phyloP scores from a whole-genome alignment of 2,113 vertebrate species.

The Sturnira hondurensis region DNA sequence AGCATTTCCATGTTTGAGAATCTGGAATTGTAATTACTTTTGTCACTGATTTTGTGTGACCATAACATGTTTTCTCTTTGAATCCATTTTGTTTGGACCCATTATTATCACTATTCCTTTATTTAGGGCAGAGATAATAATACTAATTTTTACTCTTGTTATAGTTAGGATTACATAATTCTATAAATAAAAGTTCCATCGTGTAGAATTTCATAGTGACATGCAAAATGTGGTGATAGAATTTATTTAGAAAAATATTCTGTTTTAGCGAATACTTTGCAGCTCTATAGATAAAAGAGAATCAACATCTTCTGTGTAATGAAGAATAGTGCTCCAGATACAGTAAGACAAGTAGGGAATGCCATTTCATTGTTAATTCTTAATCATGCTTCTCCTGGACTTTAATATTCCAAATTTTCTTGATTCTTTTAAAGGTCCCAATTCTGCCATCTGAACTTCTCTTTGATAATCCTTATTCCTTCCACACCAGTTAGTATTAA shows the following conservation, averaged over 20 bases:
- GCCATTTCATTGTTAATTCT: not conserved
- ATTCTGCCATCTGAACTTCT: not conserved
- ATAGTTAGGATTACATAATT: not conserved
- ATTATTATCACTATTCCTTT: not conserved
- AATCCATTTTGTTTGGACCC: not conserved
- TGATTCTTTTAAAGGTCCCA: not conserved
- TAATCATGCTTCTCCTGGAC: not conserved
- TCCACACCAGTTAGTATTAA: not conserved
- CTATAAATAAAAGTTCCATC: slow-evolving; percentile 12
- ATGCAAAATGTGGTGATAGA: not conserved
- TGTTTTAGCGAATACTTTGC: not conserved
- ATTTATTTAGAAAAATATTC: not conserved
- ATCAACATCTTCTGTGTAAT: not conserved
- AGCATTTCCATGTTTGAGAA: not conserved
- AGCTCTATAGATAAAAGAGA: not conserved
- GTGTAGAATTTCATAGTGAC: not conserved
- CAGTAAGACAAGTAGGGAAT: not conserved
- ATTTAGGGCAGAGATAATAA: not conserved
- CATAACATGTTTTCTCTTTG: not conserved
- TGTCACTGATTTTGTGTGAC: not conserved
- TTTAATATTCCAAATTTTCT: not conserved
- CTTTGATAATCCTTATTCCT: not conserved
- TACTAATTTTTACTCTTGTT: not conserved
- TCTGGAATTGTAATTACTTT: not conserved
- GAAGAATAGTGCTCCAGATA: not conserved